phyloP scores from a whole-genome alignment of 2,888 invertebrate species.

The Syritta pipiens region DNA sequence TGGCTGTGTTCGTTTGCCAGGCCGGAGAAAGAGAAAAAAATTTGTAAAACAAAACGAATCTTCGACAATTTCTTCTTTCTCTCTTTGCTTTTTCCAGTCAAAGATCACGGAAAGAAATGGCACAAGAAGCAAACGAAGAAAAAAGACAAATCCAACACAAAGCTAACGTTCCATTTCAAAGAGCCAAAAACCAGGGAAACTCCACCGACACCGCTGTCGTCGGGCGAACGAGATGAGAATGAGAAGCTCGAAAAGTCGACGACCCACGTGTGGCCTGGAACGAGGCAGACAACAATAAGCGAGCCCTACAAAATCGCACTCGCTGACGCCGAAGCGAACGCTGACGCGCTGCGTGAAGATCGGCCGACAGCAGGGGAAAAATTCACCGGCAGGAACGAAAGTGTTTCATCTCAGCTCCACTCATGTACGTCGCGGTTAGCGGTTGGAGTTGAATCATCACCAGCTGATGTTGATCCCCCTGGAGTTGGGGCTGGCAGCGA shows the following conservation, averaged over 20 bases:
- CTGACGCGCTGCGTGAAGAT: conserved; percentile 18
- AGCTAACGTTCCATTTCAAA: conserved; percentile 40
- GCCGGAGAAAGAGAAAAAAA: conserved; percentile 4
- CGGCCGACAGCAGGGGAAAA: conserved; percentile 11
- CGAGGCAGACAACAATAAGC: conserved; percentile 37
- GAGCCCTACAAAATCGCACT: too few relatives aligned
- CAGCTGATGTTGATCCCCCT: not conserved
- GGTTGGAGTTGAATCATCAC: conserved; percentile 43
- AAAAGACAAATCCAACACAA: conserved; percentile 49
- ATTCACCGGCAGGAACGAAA: conserved; percentile 5
- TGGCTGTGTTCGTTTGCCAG: conserved; percentile 41
- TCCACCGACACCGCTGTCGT: conserved; percentile 22
- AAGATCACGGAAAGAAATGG: conserved; percentile 62
- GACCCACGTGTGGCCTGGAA: conserved; percentile 43
- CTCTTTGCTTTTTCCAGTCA: conserved; percentile 40
- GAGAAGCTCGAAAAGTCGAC: conserved; percentile 53
- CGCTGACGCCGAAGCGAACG: conserved; percentile 26
- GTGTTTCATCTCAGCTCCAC: conserved; percentile 37
- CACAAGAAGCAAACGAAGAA: conserved; percentile 53
- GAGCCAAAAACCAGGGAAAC: conserved; percentile 16
- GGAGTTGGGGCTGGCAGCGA: not conserved
- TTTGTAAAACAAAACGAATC: conserved; percentile 18
- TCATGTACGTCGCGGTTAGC: conserved; percentile 58
- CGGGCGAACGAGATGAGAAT: conserved; percentile 39
- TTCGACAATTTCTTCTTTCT: conserved; percentile 32